A percentile compares a stretch with the other conserved stretches of the same genome.
Evolutionary conservation across 2,113 vertebrate genomes (phyloP).

Genomic region (Bos indicus): DNA sequence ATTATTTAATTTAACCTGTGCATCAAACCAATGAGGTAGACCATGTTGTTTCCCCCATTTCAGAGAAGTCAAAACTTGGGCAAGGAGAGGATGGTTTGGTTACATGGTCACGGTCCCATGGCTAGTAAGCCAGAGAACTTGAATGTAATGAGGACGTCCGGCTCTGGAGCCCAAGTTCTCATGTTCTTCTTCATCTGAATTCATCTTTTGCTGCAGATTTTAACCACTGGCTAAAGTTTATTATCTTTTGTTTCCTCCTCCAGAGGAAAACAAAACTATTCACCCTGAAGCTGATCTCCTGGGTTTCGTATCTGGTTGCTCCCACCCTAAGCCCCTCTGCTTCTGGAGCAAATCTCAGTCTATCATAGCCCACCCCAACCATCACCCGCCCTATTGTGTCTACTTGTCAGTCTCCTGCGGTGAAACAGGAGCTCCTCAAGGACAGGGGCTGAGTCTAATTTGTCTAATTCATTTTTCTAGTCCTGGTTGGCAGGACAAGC

Average conservation of each 20-base stretch:
- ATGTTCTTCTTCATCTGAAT: background rate
- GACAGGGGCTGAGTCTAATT: background rate
- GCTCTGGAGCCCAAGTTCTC: background rate
- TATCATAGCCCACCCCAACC: background rate
- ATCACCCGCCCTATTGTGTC: background rate
- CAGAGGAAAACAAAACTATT: background rate
- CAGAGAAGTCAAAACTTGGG: background rate
- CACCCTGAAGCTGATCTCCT: background rate
- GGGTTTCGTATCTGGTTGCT: background rate
- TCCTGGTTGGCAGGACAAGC: background rate
- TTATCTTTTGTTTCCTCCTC: background rate
- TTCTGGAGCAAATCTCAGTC: background rate
- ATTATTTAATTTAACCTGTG: background rate
- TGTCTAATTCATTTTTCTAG: background rate
- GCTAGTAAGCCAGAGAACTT: background rate
- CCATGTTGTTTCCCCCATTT: background rate
- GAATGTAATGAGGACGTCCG: background rate
- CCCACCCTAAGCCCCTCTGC: background rate
- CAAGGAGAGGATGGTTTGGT: background rate
- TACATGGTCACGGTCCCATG: background rate
- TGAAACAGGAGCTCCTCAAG: background rate
- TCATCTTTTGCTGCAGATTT: background rate
- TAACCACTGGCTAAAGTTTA: background rate
- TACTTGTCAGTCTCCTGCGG: background rate
- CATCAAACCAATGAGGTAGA: background rate